Conservation (phyloP, 1,140 invertebrate species). For the Medauroidea extradentata region DNA sequence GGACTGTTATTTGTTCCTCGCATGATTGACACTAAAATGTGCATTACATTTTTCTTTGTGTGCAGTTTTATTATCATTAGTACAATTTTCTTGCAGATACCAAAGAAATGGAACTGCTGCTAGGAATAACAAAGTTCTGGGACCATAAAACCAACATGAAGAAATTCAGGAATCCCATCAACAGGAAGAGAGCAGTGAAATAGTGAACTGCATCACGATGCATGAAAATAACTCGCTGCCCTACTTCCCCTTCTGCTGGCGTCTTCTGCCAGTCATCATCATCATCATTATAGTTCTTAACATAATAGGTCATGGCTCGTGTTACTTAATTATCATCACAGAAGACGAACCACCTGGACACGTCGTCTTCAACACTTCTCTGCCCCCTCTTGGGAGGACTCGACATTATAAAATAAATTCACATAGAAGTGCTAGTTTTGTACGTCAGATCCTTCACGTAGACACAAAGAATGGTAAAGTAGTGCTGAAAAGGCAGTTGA, state of each 20-base stretch:
- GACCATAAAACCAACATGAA: background rate
- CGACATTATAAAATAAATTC: constrained; percentile 69
- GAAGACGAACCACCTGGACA: constrained; percentile 61
- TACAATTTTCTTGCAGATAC: too few species aligned
- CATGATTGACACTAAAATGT: too few species aligned
- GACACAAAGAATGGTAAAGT: constrained; percentile 68
- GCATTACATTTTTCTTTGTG: too few species aligned
- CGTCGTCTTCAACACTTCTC: constrained; percentile 72
- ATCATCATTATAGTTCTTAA: constrained; percentile 2
- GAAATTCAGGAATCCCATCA: background rate
- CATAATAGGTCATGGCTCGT: constrained; percentile 16
- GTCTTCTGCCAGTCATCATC: background rate
- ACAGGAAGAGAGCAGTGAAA: background rate
- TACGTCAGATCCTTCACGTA: constrained; percentile 69
- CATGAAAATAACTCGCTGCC: background rate
- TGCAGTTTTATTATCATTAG: too few species aligned
- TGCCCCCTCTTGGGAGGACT: constrained; percentile 54
- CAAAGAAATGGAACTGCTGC: too few species aligned
- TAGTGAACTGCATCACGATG: background rate
- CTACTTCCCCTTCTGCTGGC: constrained; percentile 3
- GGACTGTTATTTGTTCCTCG: too few species aligned
- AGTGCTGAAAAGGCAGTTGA: constrained; percentile 63
- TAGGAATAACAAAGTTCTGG: too few species aligned
- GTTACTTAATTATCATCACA: constrained; percentile 66
- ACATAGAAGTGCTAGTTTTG: constrained; percentile 74